Conservation (phyloP, 2,113 vertebrate genomes). For the Bothrops jararaca region DNA sequence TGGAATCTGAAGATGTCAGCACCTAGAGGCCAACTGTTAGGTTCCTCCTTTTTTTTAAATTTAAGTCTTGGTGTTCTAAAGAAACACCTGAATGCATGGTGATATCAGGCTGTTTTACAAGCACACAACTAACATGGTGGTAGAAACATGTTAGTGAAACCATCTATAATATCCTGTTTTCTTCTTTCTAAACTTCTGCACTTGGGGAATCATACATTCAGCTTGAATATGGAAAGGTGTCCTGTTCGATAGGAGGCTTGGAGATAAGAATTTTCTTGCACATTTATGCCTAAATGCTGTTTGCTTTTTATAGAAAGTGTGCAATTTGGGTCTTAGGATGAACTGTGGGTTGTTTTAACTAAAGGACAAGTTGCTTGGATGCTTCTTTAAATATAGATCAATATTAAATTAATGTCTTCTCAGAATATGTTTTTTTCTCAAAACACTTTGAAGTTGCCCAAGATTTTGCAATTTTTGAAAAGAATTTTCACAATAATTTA, state of each 20-base stretch:
- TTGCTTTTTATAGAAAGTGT: constrained; percentile 6
- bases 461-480: neutral
- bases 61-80: neutral
- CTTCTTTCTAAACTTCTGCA: neutral
- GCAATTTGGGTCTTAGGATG: neutral
- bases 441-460: neutral
- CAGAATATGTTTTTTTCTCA: neutral
- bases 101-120: neutral
- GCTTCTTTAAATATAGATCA: neutral
- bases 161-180: neutral
- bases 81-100: neutral
- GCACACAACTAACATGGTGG: neutral
- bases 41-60: neutral
- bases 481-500: neutral
- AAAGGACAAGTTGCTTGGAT: neutral
- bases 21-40: constrained; percentile 29
- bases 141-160: neutral
- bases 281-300: neutral
- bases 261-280: neutral
- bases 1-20: constrained; percentile 1
- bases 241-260: neutral
- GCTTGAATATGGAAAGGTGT: neutral
- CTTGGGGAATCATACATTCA: neutral
- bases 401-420: neutral
- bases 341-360: neutral